Base-by-base conservation (phyloP, 1,140 invertebrate species). In the Macrosteles quadrilineatus region DNA sequence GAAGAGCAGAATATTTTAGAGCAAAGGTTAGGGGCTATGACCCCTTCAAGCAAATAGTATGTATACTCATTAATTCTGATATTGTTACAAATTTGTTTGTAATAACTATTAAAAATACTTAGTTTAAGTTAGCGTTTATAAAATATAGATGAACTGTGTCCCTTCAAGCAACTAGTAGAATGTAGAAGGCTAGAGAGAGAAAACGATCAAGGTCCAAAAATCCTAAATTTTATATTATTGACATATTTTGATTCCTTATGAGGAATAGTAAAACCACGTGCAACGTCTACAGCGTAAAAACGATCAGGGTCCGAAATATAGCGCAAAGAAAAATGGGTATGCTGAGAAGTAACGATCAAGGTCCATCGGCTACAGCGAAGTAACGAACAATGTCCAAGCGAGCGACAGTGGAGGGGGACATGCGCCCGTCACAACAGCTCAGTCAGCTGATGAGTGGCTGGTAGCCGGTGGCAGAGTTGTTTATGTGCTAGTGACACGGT, bases 131-230 rank as follows among this genome's bases (percentile, higher is more conserved):
- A n/a, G n/a, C n/a, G n/a, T n/a, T n/a, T n/a, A n/a, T n/a, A n/a
- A n/a, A n/a, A n/a, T n/a, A n/a, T n/a, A n/a, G n/a, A n/a, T n/a
- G n/a, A n/a, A n/a, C n/a, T n/a, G n/a, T n/a, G n/a, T n/a, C n/a
- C n/a, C n/a, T n/a, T n/a, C n/a, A n/a, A n/a, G n/a, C n/a, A n/a
- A n/a, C n/a, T n/a, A n/a, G n/a, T n/a, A n/a, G n/a, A n/a, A n/a
- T n/a, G n/a, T n/a, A n/a, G 55, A 57, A 12, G 17, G 23, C 1
- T 47, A 50, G 17, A 69, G 3, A 25, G 57, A 62, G 29, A 62
- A 19, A 62, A 62, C 57, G 30, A 30, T 36, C 55, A 59, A 14
- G 36, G 53, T 69, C 21, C 19, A 69, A 64, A 59, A 62, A 64
- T 19, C 57, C 9, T n/a, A 32, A 36, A 19, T 25, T 47, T 19